Conservation (phyloP, 2,113 vertebrate genomes). For the Scolopax mira region DNA sequence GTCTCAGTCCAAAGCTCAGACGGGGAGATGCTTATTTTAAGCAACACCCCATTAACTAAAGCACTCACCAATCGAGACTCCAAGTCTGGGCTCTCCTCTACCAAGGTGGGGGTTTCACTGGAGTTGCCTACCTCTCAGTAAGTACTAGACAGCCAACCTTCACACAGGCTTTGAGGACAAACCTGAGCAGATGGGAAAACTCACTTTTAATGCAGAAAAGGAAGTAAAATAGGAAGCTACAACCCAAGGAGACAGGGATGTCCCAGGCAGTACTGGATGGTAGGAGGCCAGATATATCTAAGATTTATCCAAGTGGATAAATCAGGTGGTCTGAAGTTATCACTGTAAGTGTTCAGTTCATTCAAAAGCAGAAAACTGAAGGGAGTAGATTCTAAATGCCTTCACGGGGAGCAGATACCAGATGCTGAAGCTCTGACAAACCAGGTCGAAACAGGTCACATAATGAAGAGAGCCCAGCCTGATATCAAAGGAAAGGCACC, state of each 20-base stretch:
- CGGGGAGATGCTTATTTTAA: background rate
- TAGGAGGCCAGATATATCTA: background rate
- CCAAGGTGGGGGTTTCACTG: background rate
- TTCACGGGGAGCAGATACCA: background rate
- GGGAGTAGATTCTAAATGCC: background rate
- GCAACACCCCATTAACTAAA: background rate
- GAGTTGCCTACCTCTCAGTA: background rate
- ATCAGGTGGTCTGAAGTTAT: background rate
- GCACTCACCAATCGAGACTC: accelerated
- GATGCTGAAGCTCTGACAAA: background rate
- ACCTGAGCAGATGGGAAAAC: background rate
- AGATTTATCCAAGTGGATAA: background rate
- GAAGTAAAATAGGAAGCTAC: background rate
- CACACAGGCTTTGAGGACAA: background rate
- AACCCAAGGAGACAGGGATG: background rate
- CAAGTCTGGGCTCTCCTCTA: background rate
- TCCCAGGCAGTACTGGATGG: background rate
- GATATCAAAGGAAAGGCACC: background rate
- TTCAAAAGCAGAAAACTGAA: background rate
- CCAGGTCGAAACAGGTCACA: background rate
- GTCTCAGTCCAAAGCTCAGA: background rate
- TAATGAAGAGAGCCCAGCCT: no score
- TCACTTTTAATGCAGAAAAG: background rate
- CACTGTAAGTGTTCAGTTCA: background rate
- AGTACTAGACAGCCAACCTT: background rate